Evolutionary conservation across 2,888 invertebrate species (phyloP).

Genomic region (Shargacucullia verbasci): DNA sequence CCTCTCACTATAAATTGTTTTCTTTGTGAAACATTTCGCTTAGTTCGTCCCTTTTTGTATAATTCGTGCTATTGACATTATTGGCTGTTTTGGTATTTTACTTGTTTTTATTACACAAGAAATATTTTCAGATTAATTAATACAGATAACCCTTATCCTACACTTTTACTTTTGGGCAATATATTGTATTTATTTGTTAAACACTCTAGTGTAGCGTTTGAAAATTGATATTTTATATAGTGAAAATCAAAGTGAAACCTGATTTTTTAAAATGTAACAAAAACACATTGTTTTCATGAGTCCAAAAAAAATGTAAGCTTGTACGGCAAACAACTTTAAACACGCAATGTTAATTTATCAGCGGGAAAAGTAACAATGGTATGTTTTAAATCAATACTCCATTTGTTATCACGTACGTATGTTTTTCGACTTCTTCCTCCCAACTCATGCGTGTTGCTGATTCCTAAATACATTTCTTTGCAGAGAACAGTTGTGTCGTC

Average conservation of each 20-base stretch:
- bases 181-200: too few species aligned
- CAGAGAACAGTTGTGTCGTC: conserved; percentile 61
- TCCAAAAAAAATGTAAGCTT: conserved; percentile 25
- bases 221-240: too few species aligned
- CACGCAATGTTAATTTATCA: conserved; percentile 39
- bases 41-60: conserved; percentile 32
- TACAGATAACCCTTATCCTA: too few species aligned
- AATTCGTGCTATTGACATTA: conserved; percentile 24
- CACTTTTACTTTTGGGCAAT: too few species aligned
- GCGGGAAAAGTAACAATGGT: conserved; percentile 37
- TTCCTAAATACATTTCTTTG: conserved; percentile 63
- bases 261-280: too few species aligned
- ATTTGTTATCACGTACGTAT: conserved; percentile 35
- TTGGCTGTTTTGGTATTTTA: conserved; percentile 10
- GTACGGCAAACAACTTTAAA: conserved; percentile 10
- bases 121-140: too few species aligned
- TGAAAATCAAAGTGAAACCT: too few species aligned
- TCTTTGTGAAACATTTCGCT: conserved; percentile 54
- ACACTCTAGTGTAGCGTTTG: too few species aligned
- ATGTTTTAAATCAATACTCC: conserved; percentile 44
- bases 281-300: conserved; percentile 9
- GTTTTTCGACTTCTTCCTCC: conserved; percentile 40
- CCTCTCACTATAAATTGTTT: conserved; percentile 55
- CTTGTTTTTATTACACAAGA: too few species aligned
- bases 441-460: conserved; percentile 46